Percentiles rank a stretch among this genome's conserved stretches.
Conservation (phyloP, 2,888 invertebrate genomes). For the Amphimallon solstitiale region DNA sequence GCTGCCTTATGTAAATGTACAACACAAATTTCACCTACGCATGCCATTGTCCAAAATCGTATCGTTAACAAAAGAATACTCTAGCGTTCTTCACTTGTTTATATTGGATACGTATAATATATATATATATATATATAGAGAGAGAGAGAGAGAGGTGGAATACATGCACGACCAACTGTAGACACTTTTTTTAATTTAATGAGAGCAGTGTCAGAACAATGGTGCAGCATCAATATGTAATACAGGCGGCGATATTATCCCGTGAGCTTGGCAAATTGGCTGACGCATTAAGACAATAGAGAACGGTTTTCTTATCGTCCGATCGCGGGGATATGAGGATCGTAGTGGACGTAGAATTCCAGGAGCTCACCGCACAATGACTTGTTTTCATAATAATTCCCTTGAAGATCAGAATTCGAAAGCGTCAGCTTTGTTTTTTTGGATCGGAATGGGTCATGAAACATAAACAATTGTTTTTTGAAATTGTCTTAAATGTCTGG, state of each 20-base stretch:
- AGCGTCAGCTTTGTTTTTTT: background rate
- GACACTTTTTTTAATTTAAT: slow-evolving; percentile 12
- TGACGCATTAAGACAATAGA: slow-evolving; percentile 6
- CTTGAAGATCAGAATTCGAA: background rate
- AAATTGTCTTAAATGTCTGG: no score
- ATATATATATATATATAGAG: no score
- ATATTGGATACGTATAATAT: background rate
- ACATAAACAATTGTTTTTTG: slow-evolving; percentile 7
- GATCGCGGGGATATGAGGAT: background rate
- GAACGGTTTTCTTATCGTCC: slow-evolving; percentile 9
- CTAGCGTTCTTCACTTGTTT: slow-evolving; percentile 10
- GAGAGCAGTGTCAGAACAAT: slow-evolving; percentile 12
- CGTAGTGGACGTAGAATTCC: slow-evolving; percentile 6
- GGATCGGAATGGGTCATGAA: background rate
- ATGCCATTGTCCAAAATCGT: slow-evolving; percentile 8
- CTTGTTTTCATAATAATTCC: slow-evolving; percentile 14
- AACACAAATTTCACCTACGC: slow-evolving; percentile 13
- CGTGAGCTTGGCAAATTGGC: slow-evolving; percentile 13
- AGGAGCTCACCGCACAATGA: background rate
- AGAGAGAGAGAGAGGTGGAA: no score
- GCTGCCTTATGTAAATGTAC: background rate
- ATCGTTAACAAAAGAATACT: slow-evolving; percentile 13
- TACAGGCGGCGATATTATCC: background rate
- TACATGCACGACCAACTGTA: background rate
- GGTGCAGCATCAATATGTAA: background rate